Evolutionary conservation across 2,888 invertebrate genomes (phyloP), one percentile per base, ranked within the genome.

Genomic region (Pollenia amentaria): DNA sequence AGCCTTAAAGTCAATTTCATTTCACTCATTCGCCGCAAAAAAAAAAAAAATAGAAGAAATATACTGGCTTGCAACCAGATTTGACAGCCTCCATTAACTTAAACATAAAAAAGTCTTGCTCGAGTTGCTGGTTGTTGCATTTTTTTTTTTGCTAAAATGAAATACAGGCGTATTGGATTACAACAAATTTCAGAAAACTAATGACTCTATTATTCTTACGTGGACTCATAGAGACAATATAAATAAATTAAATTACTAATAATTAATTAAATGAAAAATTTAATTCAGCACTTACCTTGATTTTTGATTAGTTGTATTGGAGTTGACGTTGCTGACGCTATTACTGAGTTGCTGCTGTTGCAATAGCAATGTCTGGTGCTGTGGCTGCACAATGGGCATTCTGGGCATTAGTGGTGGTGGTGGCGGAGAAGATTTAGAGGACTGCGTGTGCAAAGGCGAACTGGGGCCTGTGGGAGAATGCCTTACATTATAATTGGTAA

Each of bases 391-490:
- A 78, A 40, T 83, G 42, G 90, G 87, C 90, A 91, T 90, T 78
- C 93, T 91, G 21, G 93, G 93, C 90, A 93, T 89, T 51, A 93
- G 85, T 7, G 93, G 93, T 51, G 93, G 93, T 55, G 92, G 93
- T 44, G 90, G 90, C 8, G 90, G 89, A 57, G 92, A 90, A 38
- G 89, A 78, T 87, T 88, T 88, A 16, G 60, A 48, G 48, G 2
- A 69, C 51, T n/a, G 69, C 14, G 21, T 9, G 0, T 51, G 48
- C 7, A 69, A 46, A 12, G 55, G 40, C 4, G 77, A 46, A 16
- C 16, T 46, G 29, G 75, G 62, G 55, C 57, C 65, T 46, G 76
- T 70, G 11, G 86, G 88, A 1, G 88, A 78, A 60, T 85, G 87
- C 86, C 89, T 88, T 8, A 48, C 62, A 51, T 51, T 69, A 44